These are phyloP conservation scores for Volucella zonaria DNA, from an alignment of 2,888 invertebrate genomes.

Conservation along the genomic window DNA sequence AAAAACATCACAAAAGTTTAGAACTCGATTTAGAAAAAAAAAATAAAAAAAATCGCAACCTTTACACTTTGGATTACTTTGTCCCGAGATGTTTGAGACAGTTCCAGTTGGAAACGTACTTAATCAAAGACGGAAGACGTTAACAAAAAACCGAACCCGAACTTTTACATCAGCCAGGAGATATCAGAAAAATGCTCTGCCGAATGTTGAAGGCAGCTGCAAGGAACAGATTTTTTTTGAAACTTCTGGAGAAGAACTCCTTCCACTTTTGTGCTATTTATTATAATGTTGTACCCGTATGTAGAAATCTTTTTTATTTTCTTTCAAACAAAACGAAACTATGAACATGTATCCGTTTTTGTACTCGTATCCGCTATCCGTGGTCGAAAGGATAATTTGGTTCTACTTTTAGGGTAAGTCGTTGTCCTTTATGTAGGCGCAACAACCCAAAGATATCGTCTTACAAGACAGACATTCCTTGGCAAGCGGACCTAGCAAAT, in stretches of 20 bases:
- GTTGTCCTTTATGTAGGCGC: constrained; percentile 44
- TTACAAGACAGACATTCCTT: neutral
- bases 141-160: neutral
- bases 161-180: neutral
- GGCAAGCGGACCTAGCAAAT: constrained; percentile 13
- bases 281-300: too few relatives aligned
- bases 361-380: too few relatives aligned
- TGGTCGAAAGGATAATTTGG: neutral
- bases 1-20: too few relatives aligned
- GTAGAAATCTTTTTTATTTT: neutral
- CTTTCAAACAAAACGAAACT: neutral
- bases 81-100: constrained; percentile 18
- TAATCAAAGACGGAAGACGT: constrained; percentile 6
- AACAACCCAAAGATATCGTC: constrained; percentile 1
- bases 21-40: neutral
- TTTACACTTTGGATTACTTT: constrained; percentile 30
- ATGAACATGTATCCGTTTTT: too few relatives aligned
- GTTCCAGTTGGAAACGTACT: constrained; percentile 2
- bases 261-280: too few relatives aligned
- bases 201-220: constrained; percentile 2
- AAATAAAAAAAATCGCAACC: constrained; percentile 24
- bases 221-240: constrained; percentile 7
- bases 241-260: neutral
- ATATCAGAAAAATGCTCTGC: neutral
- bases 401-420: constrained; percentile 9